phyloP scores from a whole-genome alignment of 2,797 vertebrate genomes.

The Epinephelus coioides region DNA sequence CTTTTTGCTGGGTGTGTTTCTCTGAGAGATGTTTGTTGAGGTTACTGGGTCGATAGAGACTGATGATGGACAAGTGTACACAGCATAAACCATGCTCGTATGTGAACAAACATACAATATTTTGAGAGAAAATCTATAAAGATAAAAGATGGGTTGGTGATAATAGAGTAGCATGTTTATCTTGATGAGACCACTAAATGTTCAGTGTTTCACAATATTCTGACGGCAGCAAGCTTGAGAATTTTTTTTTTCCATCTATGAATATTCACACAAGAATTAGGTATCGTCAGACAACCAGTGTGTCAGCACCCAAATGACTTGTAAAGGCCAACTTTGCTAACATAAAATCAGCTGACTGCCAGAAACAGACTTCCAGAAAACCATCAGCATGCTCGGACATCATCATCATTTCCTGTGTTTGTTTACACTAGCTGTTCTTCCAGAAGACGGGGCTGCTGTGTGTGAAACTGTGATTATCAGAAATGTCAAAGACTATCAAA shows the following conservation, averaged over 20 bases:
- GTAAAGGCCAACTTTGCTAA: constrained; percentile 28
- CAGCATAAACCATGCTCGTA: background rate
- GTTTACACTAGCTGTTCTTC: constrained; percentile 70
- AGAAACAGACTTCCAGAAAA: constrained; percentile 48
- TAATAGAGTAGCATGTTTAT: background rate
- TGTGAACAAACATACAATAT: background rate
- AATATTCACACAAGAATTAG: constrained; percentile 13
- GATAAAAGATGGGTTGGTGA: background rate
- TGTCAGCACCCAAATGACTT: constrained; percentile 41
- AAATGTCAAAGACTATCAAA: constrained; percentile 40
- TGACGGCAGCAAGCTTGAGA: background rate
- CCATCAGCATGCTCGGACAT: constrained; percentile 36
- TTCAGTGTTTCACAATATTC: background rate
- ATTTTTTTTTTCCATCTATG: constrained; percentile 1
- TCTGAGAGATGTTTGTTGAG: constrained; percentile 25
- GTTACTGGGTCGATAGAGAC: constrained; percentile 19
- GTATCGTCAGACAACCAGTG: background rate
- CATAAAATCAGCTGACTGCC: constrained; percentile 9
- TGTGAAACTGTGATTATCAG: constrained; percentile 25
- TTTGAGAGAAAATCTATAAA: constrained; percentile 15
- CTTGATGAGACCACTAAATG: background rate
- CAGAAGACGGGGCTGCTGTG: constrained; percentile 33
- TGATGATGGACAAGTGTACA: constrained; percentile 1
- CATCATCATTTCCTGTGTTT: constrained; percentile 80
- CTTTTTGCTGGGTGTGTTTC: constrained; percentile 38